Evolutionary conservation across 1,140 invertebrate genomes (phyloP), one percentile per base, ranked within the genome.

Genomic region (Cardiocondyla obscurior): DNA sequence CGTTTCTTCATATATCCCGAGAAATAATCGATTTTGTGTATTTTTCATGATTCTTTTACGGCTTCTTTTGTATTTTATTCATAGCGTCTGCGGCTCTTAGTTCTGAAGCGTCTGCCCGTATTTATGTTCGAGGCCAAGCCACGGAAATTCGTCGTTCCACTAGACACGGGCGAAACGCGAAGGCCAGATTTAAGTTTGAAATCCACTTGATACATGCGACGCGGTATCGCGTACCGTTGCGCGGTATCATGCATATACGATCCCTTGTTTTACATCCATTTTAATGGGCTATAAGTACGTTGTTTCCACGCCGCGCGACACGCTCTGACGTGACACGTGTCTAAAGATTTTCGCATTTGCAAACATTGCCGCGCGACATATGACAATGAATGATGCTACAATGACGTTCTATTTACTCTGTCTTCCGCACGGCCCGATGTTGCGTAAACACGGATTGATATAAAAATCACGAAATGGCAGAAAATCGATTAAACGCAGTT

Each of bases 261-360:
- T 77, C 46, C 16, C 44, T 77, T 67, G 62, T 69, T 79, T 79
- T 69, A 69, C 62, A 79, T 79, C 60, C 74, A 79, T 79, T 79
- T 79, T 79, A 79, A 79, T 79, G 62, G 62, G 33, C 62, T 28
- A 46, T 67, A 55, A 79, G 62, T 67, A 79, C 46, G 62, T 69
- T 79, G 62, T 79, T 79, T 67, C 62, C 62, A 79, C 74, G 46
- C 62, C 6, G 33, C n/a, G 49, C 33, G 14, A 42, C 62, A 42
- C 36, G 62, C 44, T 33, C 22, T 25, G 74, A 69, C 62, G 74
- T 69, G 74, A 79, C 62, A 67, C 25, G 62, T 69, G 62, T 53
- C 62, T 53, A 67, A 69, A 79, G 62, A 69, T 67, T 79, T 69
- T 67, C 74, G 33, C 46, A 79, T 69, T 67, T 67, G 49, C 25